Evolutionary conservation across 2,888 invertebrate species (phyloP).

Genomic region (Neria commutata): DNA sequence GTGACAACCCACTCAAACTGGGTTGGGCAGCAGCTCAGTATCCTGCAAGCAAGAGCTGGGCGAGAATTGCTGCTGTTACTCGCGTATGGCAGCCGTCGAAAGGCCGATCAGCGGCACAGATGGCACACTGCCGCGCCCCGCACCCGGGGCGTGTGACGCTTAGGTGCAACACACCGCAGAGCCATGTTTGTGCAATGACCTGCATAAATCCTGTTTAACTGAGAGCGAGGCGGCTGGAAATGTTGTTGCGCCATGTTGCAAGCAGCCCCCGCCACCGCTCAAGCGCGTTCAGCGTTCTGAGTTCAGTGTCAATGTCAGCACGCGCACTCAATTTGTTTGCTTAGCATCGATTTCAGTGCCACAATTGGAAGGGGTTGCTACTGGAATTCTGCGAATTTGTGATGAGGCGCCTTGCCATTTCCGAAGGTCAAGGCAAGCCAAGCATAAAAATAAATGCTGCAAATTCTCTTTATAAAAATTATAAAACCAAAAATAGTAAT

Average conservation of each 20-base stretch:
- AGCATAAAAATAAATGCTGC: no score
- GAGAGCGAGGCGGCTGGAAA: not conserved
- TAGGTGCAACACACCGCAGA: no score
- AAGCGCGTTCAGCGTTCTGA: no score
- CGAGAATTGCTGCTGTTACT: no score
- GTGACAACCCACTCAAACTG: constrained; percentile 32
- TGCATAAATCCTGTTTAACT: not conserved
- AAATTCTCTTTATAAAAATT: no score
- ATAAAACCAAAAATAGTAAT: not conserved
- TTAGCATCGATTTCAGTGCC: constrained; percentile 4
- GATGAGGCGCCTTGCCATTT: not conserved
- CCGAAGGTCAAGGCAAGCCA: not conserved
- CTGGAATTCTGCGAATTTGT: not conserved
- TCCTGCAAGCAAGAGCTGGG: no score
- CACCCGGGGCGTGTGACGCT: no score
- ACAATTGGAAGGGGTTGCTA: not conserved
- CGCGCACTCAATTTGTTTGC: constrained; percentile 5
- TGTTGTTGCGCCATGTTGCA: no score
- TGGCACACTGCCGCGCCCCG: no score
- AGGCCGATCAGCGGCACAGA: no score
- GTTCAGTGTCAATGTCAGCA: constrained; percentile 14
- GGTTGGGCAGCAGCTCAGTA: constrained; percentile 17
- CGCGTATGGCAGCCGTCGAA: no score
- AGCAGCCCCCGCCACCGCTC: no score
- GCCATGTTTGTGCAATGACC: not conserved